Base-by-base conservation (phyloP, 2,113 vertebrate genomes). In the Siphamia tubifer region DNA sequence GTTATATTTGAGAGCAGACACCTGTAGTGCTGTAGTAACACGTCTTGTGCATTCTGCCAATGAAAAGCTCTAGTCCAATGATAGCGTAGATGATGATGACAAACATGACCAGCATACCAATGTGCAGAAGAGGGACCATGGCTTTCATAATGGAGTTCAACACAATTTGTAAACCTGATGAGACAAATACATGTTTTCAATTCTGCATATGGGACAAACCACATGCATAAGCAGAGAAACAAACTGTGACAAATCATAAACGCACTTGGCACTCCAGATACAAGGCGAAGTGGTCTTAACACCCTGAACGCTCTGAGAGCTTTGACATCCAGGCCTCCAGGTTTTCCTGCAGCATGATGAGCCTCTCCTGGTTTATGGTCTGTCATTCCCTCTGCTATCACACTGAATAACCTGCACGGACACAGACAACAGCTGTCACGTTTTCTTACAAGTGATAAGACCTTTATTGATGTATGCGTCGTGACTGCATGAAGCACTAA, bases 11-110 rank as follows among this genome's bases (percentile, higher is more conserved):
- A 19, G 15, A 21, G 27, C 36, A 27, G n/a, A 32, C 28, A 96
- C 96, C 95, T 7, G 94, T 91, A 77, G 84, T 88, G 0, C 80
- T 25, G 86, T 89, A 91, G 89, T 91, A 98, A 76, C 97, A 98
- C 0, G 96, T 97, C 84, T 94, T 97, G 87, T 98, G 97, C 96
- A 98, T 98, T 81, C 95, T 93, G 62, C 96, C 97, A 0, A 98
- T 95, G 70, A 98, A 98, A 54, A 98, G 94, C 87, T 98, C 97
- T 67, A 98, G 86, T 51, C 96, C 97, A 10, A 98, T 95, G 90
- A 98, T 98, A 65, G 96, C 96, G 3, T 97, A 98, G 89, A 98
- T 98, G 89, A 98, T 98, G 89, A 98, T 97, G 92, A 98, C 95
- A 4, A 98, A 98, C 71, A 98, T 94, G 55, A 98, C 97, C 4